phyloP scores from a whole-genome alignment of 2,888 invertebrate genomes.

The Linnaemya tessellans region DNA sequence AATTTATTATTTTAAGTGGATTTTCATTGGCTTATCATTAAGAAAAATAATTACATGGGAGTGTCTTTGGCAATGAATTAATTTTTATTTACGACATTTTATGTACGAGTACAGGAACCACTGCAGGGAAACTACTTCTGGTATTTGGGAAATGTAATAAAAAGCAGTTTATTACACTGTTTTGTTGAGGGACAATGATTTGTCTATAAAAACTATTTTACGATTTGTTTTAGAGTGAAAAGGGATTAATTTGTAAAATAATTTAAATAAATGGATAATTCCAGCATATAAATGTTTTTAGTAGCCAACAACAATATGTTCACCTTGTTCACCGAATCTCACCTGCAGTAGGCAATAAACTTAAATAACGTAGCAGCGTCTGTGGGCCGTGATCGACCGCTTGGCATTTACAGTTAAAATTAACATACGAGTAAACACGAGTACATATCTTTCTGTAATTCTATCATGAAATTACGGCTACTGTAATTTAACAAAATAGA shows the following conservation, averaged over 20 bases:
- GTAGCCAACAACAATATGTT: too few relatives aligned
- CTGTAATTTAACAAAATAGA: too few relatives aligned
- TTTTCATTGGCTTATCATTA: constrained; percentile 74
- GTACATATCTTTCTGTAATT: too few relatives aligned
- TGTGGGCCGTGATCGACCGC: too few relatives aligned
- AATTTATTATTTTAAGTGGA: constrained; percentile 76
- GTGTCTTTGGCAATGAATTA: constrained; percentile 70
- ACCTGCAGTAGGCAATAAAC: too few relatives aligned
- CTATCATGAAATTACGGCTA: too few relatives aligned
- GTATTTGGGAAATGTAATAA: neutral
- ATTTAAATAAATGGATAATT: neutral
- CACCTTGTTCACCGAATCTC: too few relatives aligned
- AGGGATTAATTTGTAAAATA: neutral
- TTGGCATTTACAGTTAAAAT: too few relatives aligned
- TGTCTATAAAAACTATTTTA: constrained; percentile 21
- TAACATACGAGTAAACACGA: too few relatives aligned
- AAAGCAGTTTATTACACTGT: neutral
- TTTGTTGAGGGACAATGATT: constrained; percentile 21
- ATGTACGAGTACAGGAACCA: constrained; percentile 4
- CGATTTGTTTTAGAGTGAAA: neutral
- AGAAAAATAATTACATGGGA: constrained; percentile 69
- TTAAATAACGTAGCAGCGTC: too few relatives aligned
- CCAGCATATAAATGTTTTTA: neutral
- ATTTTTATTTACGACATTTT: constrained; percentile 62
- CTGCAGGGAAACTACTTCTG: neutral